A percentile compares a stretch with the other conserved stretches of the same genome.
Evolutionary conservation across 2,888 invertebrate species (phyloP).

Genomic region (Mimachlamys varia): DNA sequence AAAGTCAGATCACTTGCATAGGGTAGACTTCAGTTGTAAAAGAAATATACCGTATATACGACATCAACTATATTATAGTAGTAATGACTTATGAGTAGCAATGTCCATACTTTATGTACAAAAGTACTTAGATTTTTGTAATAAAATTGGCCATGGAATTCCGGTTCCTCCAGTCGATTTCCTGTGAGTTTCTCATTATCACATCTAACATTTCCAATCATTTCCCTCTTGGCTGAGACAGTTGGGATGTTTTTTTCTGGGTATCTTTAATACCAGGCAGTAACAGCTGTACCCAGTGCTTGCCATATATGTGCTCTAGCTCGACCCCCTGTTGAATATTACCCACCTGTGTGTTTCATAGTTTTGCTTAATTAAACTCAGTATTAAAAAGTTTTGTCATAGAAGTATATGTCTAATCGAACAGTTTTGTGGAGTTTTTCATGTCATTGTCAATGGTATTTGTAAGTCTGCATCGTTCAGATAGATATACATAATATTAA

Average conservation of each 20-base stretch:
- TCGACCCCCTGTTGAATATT: neutral
- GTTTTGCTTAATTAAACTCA: neutral
- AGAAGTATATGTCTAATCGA: neutral
- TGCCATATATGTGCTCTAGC: neutral
- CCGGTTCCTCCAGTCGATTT: neutral
- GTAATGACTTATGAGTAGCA: neutral
- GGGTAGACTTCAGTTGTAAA: too few relatives aligned
- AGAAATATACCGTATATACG: neutral
- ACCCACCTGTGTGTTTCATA: neutral
- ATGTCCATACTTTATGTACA: neutral
- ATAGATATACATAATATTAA: neutral
- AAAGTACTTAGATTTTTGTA: too few relatives aligned
- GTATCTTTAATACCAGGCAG: neutral
- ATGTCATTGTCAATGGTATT: neutral
- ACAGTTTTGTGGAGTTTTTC: neutral
- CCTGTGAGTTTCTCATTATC: slow-evolving; percentile 1
- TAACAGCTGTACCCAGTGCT: neutral
- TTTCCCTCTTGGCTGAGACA: neutral
- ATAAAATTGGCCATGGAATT: neutral
- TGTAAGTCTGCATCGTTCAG: neutral
- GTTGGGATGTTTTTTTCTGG: too few relatives aligned
- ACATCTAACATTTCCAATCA: neutral
- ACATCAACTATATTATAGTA: neutral
- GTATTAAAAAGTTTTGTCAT: neutral
- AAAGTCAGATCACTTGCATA: neutral